These are phyloP conservation scores for Pampusana beccarii DNA, from an alignment of 2,113 vertebrate genomes.

Conservation along the genomic window DNA sequence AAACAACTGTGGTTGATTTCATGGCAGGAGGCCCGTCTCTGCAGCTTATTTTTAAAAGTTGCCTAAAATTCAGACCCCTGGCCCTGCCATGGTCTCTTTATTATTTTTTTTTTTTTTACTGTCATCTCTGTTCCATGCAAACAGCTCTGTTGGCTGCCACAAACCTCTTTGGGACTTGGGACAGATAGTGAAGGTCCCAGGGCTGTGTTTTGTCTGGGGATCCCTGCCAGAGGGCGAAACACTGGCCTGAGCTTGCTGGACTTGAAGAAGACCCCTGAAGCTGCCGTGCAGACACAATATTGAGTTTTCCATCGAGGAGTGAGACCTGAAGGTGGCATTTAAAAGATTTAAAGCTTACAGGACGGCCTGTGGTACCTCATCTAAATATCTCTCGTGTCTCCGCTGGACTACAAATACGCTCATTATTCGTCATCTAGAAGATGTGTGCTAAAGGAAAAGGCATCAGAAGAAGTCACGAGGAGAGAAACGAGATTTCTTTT, in stretches of 20 bases:
- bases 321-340: neutral
- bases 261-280: neutral
- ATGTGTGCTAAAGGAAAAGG: neutral
- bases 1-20: neutral
- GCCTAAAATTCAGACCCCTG: neutral
- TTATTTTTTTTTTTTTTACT: neutral
- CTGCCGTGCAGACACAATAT: neutral
- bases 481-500: neutral
- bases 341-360: neutral
- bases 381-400: neutral
- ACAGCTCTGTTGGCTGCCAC: neutral
- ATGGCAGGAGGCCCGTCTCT: neutral
- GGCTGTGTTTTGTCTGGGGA: too few species aligned
- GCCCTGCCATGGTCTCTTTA: neutral
- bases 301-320: neutral
- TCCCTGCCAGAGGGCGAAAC: neutral
- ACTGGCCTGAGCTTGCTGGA: neutral
- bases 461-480: neutral
- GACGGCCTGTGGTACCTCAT: neutral
- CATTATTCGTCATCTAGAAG: neutral
- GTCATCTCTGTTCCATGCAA: accelerated
- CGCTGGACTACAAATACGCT: neutral
- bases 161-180: neutral
- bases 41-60: neutral
- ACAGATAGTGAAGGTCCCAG: too few species aligned